phyloP scores from a whole-genome alignment of 2,113 vertebrate species.

The Aegypius monachus region DNA sequence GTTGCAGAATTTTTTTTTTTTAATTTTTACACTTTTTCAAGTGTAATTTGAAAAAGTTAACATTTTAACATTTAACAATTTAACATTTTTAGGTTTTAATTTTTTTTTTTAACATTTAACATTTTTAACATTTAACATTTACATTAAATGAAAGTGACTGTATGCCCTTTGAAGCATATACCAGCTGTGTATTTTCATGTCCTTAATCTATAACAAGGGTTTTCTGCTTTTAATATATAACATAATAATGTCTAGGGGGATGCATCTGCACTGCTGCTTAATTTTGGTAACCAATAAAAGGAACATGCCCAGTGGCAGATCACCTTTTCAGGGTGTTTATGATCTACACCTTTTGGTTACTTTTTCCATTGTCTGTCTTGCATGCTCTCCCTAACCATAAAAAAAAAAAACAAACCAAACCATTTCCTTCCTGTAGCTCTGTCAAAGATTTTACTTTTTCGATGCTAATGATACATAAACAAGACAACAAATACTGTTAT shows the following conservation, averaged over 20 bases:
- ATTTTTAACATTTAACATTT: background rate
- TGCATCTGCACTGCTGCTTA: background rate
- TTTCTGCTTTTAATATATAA: background rate
- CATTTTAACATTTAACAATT: background rate
- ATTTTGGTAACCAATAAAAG: background rate
- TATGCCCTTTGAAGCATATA: background rate
- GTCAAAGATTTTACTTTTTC: background rate
- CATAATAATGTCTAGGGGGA: background rate
- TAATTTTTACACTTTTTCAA: background rate
- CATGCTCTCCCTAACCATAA: background rate
- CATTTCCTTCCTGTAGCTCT: background rate
- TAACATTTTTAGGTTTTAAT: background rate
- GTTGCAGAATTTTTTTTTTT: background rate
- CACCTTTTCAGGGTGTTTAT: background rate
- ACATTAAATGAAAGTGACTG: background rate
- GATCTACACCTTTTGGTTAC: background rate
- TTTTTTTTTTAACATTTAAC: background rate
- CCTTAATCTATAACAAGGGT: background rate
- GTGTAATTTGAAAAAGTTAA: no score
- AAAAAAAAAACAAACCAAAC: background rate
- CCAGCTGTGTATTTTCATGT: background rate
- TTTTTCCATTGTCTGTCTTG: background rate
- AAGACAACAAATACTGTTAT: background rate
- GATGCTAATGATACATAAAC: background rate
- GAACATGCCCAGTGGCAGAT: background rate